Evolutionary conservation across 2,888 invertebrate genomes (phyloP), one percentile per base, ranked within the genome.

Genomic region (Morpho achilles): DNA sequence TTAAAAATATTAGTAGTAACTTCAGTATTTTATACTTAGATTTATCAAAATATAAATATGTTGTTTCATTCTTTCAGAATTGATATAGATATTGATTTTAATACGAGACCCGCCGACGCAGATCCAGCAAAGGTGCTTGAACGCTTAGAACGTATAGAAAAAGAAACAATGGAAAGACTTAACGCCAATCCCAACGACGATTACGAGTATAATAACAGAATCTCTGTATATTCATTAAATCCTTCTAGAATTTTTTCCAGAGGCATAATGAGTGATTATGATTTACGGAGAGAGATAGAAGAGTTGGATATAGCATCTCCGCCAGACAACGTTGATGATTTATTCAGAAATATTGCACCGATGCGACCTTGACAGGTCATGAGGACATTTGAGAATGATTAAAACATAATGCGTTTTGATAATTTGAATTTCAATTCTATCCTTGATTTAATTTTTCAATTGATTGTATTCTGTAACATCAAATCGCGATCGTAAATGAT

Each of bases 61-160:
- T 16, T 23, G 7, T 8, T 46, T 49, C 59, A 69, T 68, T 52
- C 50, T 67, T 63, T 54, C 77, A 89, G 88, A 66, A 89, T 89
- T 60, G 87, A 89, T 23, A 82, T 89, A 50, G 75, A 85, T 50
- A 81, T 87, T 44, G 81, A 87, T 65, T 82, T 88, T 59, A 79
- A 76, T 54, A 69, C 76, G 40, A 70, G 82, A 61, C 78, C 79
- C 0, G 66, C 69, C 60, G 75, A 73, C 47, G 68, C 69, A 9
- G 88, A 90, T 66, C 72, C 88, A 0, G 66, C 75, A 1, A 72
- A 75, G 63, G 84, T 81, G 2, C 76, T 90, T n/a, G 87, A 88
- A 23, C 79, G 85, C 5, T 70, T 90, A 47, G 89, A 90, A 58
- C 75, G 74, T 68, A 90, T 90, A 49, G 89, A 90, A 66, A 82